phyloP scores from a whole-genome alignment of 1,140 invertebrate species.

The Hylaeus volcanicus region DNA sequence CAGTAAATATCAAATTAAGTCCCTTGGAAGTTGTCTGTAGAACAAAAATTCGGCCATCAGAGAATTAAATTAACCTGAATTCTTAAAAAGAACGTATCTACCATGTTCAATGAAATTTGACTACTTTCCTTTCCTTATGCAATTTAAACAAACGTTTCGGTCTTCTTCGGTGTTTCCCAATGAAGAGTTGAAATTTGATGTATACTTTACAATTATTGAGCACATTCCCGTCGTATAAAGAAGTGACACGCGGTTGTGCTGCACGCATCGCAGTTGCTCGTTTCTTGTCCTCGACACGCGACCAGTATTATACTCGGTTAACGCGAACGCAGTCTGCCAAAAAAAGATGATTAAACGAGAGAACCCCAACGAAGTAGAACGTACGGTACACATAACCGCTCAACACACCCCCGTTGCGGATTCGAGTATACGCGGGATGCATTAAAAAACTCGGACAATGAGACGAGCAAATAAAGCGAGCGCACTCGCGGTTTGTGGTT shows the following conservation, averaged over 20 bases:
- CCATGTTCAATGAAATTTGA: too few species aligned
- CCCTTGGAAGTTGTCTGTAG: too few species aligned
- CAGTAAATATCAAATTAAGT: too few species aligned
- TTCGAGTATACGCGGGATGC: slow-evolving; percentile 37
- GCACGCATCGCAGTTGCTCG: slow-evolving; percentile 28
- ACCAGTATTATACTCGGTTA: slow-evolving; percentile 54
- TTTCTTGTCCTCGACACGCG: slow-evolving; percentile 40
- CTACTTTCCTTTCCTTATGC: too few species aligned
- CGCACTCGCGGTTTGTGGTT: slow-evolving; percentile 61
- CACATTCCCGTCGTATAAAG: background rate
- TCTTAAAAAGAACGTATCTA: too few species aligned
- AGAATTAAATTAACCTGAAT: too few species aligned
- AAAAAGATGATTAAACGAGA: slow-evolving; percentile 73
- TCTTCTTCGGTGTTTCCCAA: too few species aligned
- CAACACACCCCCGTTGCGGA: slow-evolving; percentile 38
- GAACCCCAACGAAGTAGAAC: slow-evolving; percentile 52
- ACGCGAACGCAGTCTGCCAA: slow-evolving; percentile 62
- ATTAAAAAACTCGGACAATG: slow-evolving; percentile 67
- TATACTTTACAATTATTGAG: background rate
- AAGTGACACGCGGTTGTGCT: slow-evolving; percentile 27
- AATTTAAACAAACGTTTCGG: too few species aligned
- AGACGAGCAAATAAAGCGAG: slow-evolving; percentile 65
- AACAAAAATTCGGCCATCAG: too few species aligned
- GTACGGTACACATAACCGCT: slow-evolving; percentile 37
- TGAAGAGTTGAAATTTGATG: too few species aligned